These are phyloP conservation scores for Baccha elongata DNA, from an alignment of 2,888 invertebrate species.

Conservation along the genomic window DNA sequence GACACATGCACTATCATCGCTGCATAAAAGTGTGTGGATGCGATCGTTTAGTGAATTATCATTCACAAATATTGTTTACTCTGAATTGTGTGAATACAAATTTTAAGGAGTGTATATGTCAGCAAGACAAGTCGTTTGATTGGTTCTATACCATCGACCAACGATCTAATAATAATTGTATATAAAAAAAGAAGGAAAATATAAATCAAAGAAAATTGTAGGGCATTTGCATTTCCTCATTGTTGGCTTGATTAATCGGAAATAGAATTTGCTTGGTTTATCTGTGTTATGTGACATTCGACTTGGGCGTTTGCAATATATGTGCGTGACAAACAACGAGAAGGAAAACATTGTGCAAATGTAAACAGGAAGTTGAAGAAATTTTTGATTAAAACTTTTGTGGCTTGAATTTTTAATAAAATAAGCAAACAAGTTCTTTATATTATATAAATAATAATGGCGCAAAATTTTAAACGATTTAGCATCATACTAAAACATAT, in stretches of 20 bases:
- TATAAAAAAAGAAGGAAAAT: conserved; percentile 31
- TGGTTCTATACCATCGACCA: conserved; percentile 67
- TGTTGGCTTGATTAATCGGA: conserved; percentile 65
- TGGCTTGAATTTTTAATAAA: too few species aligned
- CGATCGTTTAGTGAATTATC: conserved; percentile 6
- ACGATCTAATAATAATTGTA: conserved; percentile 43
- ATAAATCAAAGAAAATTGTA: conserved; percentile 60
- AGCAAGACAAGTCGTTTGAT: conserved; percentile 48
- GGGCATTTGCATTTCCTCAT: conserved; percentile 67
- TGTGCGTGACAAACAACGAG: not conserved
- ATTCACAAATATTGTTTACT: conserved; percentile 12
- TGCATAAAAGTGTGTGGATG: conserved; percentile 35
- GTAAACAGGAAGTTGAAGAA: conserved; percentile 56
- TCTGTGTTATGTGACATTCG: conserved; percentile 47
- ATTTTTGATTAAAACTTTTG: not conserved
- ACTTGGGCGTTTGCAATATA: conserved; percentile 20
- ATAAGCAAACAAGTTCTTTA: too few species aligned
- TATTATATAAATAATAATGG: too few species aligned
- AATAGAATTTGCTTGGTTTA: conserved; percentile 53
- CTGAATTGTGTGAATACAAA: not conserved
- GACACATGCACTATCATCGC: conserved; percentile 58
- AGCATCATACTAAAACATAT: too few species aligned
- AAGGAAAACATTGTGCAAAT: not conserved
- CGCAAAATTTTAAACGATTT: too few species aligned
- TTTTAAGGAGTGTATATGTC: not conserved